phyloP scores from a whole-genome alignment of 1,140 invertebrate species.

The Steinernema feltiae region DNA sequence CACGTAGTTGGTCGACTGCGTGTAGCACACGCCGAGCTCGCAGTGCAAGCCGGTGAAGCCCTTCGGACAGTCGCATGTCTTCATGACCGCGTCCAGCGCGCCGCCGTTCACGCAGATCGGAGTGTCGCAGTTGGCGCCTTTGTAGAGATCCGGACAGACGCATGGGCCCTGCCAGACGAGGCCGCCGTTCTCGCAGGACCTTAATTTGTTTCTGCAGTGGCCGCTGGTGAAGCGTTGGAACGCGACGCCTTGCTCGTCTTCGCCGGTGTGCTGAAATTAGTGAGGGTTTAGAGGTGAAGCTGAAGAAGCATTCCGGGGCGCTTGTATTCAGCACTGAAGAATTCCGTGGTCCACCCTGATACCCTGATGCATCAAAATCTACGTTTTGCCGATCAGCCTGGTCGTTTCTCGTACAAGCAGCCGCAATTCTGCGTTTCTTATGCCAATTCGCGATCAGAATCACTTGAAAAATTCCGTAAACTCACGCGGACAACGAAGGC shows the following conservation, averaged over 20 bases:
- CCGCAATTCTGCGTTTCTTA: no score
- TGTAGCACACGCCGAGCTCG: slow-evolving; percentile 18
- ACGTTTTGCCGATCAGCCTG: no score
- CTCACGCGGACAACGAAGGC: slow-evolving; percentile 33
- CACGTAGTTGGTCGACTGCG: neutral
- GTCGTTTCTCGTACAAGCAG: no score
- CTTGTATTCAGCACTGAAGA: no score
- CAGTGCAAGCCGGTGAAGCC: slow-evolving; percentile 32
- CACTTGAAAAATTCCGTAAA: neutral
- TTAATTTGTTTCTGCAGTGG: slow-evolving; percentile 17
- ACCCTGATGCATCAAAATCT: no score
- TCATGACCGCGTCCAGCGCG: neutral
- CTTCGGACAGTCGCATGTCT: slow-evolving; percentile 21
- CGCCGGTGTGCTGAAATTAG: slow-evolving; percentile 32
- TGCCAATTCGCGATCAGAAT: no score
- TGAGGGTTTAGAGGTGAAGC: no score
- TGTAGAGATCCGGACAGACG: neutral
- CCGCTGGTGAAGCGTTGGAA: slow-evolving; percentile 37
- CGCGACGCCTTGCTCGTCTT: slow-evolving; percentile 31
- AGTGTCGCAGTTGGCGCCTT: neutral
- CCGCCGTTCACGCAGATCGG: slow-evolving; percentile 12
- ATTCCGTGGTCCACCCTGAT: no score
- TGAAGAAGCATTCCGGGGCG: no score
- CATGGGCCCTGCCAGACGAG: neutral
- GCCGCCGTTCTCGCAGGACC: neutral